Percentiles rank a stretch among this genome's conserved stretches.
These are phyloP conservation scores for Myodes glareolus DNA, from an alignment of 2,113 vertebrate species.

Conservation along the genomic window DNA sequence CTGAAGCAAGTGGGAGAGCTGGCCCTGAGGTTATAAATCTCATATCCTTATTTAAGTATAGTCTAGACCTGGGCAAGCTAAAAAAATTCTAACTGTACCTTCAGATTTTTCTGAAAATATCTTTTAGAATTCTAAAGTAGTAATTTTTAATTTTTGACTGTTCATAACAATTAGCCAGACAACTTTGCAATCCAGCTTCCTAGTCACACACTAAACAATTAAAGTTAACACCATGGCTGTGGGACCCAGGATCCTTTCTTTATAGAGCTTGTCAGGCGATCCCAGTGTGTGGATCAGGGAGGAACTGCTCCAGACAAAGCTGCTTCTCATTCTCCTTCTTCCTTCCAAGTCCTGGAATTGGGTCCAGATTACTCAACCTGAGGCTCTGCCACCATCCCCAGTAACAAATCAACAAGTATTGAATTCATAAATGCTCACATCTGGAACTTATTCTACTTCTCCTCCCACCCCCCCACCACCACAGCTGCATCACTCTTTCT, in stretches of 20 bases:
- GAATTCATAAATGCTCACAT: slow-evolving; percentile 75
- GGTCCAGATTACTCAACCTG: slow-evolving; percentile 66
- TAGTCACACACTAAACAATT: background rate
- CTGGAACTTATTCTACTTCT: slow-evolving; percentile 71
- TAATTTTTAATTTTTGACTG: background rate
- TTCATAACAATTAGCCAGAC: background rate
- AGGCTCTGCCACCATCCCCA: slow-evolving; percentile 36
- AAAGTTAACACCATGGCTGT: background rate
- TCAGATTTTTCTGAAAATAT: background rate
- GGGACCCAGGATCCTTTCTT: background rate
- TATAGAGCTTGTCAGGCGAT: background rate
- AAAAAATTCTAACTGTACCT: slow-evolving; percentile 11
- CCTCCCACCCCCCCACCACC: background rate
- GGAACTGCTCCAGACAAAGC: background rate
- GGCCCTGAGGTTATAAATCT: background rate
- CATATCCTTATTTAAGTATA: background rate
- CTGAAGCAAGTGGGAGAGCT: no score
- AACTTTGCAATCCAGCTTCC: background rate
- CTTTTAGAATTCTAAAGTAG: background rate
- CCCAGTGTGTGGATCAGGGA: background rate
- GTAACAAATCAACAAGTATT: slow-evolving; percentile 77
- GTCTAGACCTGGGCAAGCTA: background rate
- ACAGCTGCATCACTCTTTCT: slow-evolving; percentile 60
- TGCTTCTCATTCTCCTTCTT: background rate
- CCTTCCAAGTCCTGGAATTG: background rate